Conservation (phyloP, 2,888 invertebrate genomes). For the Macrophya alboannulata region DNA sequence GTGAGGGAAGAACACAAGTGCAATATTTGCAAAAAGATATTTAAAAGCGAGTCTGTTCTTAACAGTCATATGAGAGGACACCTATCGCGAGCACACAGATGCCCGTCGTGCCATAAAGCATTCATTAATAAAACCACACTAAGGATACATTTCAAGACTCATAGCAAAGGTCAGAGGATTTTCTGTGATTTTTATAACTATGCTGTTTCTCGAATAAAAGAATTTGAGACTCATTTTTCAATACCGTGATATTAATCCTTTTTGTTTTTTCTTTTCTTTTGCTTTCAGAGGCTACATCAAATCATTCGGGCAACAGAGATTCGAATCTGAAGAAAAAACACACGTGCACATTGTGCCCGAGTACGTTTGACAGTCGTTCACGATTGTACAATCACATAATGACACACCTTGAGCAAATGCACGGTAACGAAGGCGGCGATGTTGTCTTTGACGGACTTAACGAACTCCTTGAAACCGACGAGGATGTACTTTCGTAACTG, state of each 20-base stretch:
- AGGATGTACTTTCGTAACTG: slow-evolving; percentile 10
- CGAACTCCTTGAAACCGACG: slow-evolving; percentile 32
- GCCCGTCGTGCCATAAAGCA: slow-evolving; percentile 71
- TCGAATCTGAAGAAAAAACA: not conserved
- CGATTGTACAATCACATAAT: slow-evolving; percentile 53
- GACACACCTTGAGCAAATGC: slow-evolving; percentile 55
- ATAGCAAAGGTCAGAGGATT: slow-evolving; percentile 57
- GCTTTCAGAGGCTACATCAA: slow-evolving; percentile 8
- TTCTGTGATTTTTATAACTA: not conserved
- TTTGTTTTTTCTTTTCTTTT: not conserved
- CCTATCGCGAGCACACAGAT: slow-evolving; percentile 68
- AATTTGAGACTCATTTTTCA: not conserved
- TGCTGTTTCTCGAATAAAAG: not conserved
- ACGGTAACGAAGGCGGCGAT: not conserved
- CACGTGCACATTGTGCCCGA: slow-evolving; percentile 45
- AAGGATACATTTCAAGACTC: slow-evolving; percentile 71
- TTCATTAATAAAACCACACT: slow-evolving; percentile 72
- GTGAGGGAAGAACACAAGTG: slow-evolving; percentile 67
- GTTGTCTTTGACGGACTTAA: not conserved
- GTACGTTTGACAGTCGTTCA: slow-evolving; percentile 39
- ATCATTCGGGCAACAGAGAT: not conserved
- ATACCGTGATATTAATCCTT: not conserved
- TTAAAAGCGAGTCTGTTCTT: slow-evolving; percentile 63
- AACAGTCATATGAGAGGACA: slow-evolving; percentile 71
- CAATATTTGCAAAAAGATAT: slow-evolving; percentile 70